Base-by-base conservation (phyloP, 2,113 vertebrate genomes). In the Caretta caretta region DNA sequence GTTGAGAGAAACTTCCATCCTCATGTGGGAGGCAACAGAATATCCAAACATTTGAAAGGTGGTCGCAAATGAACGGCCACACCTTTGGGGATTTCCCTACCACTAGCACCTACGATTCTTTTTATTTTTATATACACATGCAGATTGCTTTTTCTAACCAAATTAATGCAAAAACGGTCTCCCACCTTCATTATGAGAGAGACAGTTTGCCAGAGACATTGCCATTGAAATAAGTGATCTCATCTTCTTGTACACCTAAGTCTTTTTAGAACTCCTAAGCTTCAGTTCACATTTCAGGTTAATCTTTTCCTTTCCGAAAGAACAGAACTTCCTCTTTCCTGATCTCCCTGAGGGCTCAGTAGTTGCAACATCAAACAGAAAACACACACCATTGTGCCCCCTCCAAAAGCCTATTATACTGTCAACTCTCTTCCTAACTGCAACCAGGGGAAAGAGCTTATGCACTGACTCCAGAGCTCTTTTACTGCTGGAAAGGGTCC, bases 301-400 rank as follows among this genome's bases (percentile, higher is more conserved):
- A 98, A 98, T 98, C 98, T 98, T 97, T 98, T 97, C 97, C 97
- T 98, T 98, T 98, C 97, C 97, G 96, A 88, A 98, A 98, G 97
- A 98, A 97, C 96, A 98, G 98, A 98, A 98, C 97, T 97, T 98
- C 97, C 97, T 97, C 98, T 96, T 94, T 96, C 93, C 97, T 90
- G 93, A 93, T 98, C 96, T 97, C 98, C 98, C 98, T 0, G 14
- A 96, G 97, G 98, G 97, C 97, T 94, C 95, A 92, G 97, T 90
- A 97, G 98, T 98, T 98, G 96, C 96, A 98, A 98, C 98, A 98
- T 98, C 98, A 98, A 98, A 98, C 98, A 97, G 98, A 98, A 97
- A 98, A 97, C 29, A 98, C 94, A 97, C 98, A 98, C 97, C 96
- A 98, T 22, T 62, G 88, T 80, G 50, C 92, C 98, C 96, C 97